phyloP scores from a whole-genome alignment of 1,140 invertebrate species.

The Adelges cooleyi region DNA sequence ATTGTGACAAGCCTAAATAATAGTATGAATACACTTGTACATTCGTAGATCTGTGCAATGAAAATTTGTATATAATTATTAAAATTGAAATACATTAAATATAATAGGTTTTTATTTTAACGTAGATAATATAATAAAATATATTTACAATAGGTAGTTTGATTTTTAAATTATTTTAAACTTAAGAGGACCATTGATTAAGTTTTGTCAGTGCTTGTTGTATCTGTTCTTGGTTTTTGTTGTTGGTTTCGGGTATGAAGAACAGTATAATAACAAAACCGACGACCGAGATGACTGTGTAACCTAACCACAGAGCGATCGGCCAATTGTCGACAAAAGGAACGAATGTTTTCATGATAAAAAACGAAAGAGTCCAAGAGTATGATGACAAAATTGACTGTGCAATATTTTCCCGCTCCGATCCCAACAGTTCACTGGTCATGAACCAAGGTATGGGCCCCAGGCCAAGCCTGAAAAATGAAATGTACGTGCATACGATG shows the following conservation, averaged over 20 bases:
- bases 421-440: conserved; percentile 55
- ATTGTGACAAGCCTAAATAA: no score
- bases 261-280: conserved; percentile 60
- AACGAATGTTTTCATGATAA: conserved; percentile 43
- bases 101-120: no score
- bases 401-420: conserved; percentile 47
- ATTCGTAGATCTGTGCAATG: no score
- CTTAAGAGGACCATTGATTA: no score
- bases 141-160: no score
- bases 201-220: conserved; percentile 44
- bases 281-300: conserved; percentile 56
- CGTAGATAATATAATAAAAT: no score
- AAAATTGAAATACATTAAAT: no score
- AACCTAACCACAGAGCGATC: conserved; percentile 47
- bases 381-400: conserved; percentile 41
- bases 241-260: conserved; percentile 84
- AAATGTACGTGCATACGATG: conserved; percentile 42
- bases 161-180: no score
- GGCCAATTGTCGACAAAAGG: conserved; percentile 35
- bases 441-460: conserved; percentile 62
- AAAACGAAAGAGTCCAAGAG: conserved; percentile 43
- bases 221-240: conserved; percentile 71
- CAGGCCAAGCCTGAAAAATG: conserved; percentile 50
- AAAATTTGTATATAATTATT: no score
- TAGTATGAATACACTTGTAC: no score